These are phyloP conservation scores for Sebastiscus tertius DNA, from an alignment of 2,797 vertebrate species.

Conservation along the genomic window DNA sequence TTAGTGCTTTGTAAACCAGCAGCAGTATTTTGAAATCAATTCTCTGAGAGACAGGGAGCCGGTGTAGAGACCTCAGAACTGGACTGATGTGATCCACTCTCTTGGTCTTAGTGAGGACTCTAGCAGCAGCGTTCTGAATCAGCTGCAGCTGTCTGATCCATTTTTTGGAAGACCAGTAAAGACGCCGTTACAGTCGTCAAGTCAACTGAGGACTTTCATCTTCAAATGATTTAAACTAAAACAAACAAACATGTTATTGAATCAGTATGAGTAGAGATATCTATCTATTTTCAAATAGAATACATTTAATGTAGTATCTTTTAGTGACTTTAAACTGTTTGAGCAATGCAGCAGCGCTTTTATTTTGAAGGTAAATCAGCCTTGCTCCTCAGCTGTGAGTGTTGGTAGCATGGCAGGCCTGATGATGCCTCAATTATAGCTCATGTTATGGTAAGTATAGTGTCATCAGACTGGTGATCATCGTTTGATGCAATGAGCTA, in stretches of 20 bases:
- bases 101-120: too few species aligned
- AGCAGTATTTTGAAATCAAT: too few species aligned
- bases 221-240: neutral
- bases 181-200: too few species aligned
- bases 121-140: too few species aligned
- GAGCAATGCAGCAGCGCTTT: neutral
- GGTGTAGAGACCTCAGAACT: too few species aligned
- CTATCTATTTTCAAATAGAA: neutral
- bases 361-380: slow-evolving; percentile 16
- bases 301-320: neutral
- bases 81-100: too few species aligned
- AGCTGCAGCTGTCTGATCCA: too few species aligned
- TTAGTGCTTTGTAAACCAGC: too few species aligned
- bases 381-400: neutral
- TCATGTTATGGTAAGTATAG: too few species aligned
- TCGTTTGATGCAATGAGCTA: neutral
- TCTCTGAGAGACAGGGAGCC: too few species aligned
- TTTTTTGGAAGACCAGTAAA: too few species aligned
- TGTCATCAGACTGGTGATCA: neutral
- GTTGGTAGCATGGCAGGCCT: neutral
- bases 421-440: neutral
- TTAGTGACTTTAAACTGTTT: neutral
- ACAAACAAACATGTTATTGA: neutral
- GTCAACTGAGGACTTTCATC: neutral
- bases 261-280: neutral